Evolutionary conservation across 2,113 vertebrate species (phyloP).

Genomic region (Campylomormyrus tamandua): DNA sequence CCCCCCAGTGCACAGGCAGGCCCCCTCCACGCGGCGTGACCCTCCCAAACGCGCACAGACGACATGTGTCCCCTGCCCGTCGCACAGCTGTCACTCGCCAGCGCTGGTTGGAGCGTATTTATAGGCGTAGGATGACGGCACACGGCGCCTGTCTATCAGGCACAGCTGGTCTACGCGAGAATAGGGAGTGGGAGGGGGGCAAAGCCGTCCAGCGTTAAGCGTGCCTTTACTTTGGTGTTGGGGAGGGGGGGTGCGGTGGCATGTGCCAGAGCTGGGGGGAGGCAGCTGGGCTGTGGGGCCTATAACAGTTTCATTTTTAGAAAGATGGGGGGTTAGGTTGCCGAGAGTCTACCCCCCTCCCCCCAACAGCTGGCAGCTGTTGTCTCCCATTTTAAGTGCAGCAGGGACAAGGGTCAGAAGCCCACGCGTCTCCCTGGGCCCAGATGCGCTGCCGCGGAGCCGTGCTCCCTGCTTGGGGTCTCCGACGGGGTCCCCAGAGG

Average conservation of each 20-base stretch:
- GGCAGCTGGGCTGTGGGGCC: conserved; percentile 29
- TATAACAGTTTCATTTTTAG: conserved; percentile 45
- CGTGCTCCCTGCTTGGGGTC: neutral
- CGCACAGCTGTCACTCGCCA: conserved; percentile 68
- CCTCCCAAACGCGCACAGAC: conserved; percentile 47
- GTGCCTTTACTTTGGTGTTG: conserved; percentile 25
- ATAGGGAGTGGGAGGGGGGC: conserved; percentile 63
- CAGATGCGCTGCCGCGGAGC: neutral
- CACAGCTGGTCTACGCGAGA: conserved; percentile 70
- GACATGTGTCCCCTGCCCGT: conserved; percentile 53
- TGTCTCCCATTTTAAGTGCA: conserved; percentile 35
- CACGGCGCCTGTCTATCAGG: conserved; percentile 48
- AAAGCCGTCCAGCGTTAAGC: conserved; percentile 40
- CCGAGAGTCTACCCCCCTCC: conserved; percentile 32
- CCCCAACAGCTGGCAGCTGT: conserved; percentile 50
- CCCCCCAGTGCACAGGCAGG: neutral
- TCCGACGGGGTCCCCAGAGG: too few species aligned
- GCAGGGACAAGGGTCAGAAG: neutral
- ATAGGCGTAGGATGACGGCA: conserved; percentile 64
- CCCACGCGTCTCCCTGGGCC: neutral
- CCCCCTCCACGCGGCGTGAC: conserved; percentile 39
- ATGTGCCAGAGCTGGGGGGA: conserved; percentile 30
- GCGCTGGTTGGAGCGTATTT: conserved; percentile 60
- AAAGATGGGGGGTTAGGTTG: conserved; percentile 41
- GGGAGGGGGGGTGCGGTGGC: conserved; percentile 11